phyloP scores from a whole-genome alignment of 2,113 vertebrate species.

The Cynoglossus semilaevis region DNA sequence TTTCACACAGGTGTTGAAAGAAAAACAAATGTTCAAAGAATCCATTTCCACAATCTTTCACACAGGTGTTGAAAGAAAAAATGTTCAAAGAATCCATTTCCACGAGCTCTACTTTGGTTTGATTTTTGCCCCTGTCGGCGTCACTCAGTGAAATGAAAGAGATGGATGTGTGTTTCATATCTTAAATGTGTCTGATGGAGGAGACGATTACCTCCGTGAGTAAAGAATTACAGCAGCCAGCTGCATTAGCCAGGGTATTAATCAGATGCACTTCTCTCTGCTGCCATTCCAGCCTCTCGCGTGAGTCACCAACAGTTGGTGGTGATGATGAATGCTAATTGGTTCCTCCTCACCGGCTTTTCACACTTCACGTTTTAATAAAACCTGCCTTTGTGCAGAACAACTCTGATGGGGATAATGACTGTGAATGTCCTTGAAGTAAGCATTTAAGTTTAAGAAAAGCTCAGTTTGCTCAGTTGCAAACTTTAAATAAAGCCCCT shows the following conservation, averaged over 20 bases:
- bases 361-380: neutral
- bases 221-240: slow-evolving; percentile 39
- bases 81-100: neutral
- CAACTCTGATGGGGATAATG: neutral
- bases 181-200: slow-evolving; percentile 35
- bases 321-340: slow-evolving; percentile 38
- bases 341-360: slow-evolving; percentile 7
- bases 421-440: neutral
- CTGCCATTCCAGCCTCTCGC: slow-evolving; percentile 14
- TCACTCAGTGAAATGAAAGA: slow-evolving; percentile 4
- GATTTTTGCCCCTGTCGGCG: neutral
- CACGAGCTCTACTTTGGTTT: neutral
- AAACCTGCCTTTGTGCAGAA: neutral
- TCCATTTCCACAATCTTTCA: too few species aligned
- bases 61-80: neutral
- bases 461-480: neutral
- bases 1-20: neutral
- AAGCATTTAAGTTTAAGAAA: too few species aligned
- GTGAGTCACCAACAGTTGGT: slow-evolving; percentile 55
- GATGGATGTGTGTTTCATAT: slow-evolving; percentile 28
- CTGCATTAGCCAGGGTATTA: slow-evolving; percentile 18
- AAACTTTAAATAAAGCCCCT: neutral
- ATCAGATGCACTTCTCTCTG: slow-evolving; percentile 24
- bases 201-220: slow-evolving; percentile 37
- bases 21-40: neutral